Conservation (phyloP, 2,797 vertebrate species). For the Acanthornis magna region DNA sequence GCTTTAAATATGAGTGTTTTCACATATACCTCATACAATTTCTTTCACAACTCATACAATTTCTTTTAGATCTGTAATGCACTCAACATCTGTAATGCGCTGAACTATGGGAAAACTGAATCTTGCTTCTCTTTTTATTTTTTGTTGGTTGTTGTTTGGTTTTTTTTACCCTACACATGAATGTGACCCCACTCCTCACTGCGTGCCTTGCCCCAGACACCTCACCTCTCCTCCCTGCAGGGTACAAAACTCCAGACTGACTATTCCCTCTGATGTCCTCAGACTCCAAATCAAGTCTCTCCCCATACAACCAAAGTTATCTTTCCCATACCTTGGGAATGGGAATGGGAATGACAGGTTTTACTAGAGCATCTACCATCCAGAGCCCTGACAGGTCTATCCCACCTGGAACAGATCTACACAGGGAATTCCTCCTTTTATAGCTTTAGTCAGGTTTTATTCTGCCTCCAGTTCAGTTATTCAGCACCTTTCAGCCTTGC, state of each 20-base stretch:
- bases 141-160: neutral
- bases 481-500: neutral
- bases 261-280: neutral
- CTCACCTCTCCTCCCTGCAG: neutral
- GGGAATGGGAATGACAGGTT: neutral
- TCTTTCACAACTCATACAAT: neutral
- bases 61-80: neutral
- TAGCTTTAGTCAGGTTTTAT: neutral
- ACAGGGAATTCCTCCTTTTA: neutral
- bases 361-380: neutral
- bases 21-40: neutral
- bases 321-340: neutral
- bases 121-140: neutral
- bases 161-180: fast-evolving
- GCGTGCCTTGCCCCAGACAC: neutral
- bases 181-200: neutral
- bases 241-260: neutral
- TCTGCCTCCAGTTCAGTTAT: neutral
- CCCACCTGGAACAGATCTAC: neutral
- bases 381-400: neutral
- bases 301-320: neutral
- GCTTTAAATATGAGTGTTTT: neutral
- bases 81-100: neutral
- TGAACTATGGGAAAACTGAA: neutral
- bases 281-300: neutral